phyloP scores from a whole-genome alignment of 2,888 invertebrate genomes.

The Leptopilina myrica region DNA sequence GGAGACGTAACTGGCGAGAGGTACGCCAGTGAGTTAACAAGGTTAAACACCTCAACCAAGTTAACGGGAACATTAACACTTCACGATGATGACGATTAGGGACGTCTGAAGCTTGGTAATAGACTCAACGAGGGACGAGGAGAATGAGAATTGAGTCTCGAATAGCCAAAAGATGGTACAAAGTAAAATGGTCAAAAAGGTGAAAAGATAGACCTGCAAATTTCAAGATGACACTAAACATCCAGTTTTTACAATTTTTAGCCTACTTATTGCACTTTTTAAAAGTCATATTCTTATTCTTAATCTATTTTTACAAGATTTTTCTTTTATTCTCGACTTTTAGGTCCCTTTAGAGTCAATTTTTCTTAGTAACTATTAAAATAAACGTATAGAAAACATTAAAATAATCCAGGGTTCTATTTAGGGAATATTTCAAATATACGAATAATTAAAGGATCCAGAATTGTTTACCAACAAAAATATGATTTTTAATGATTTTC shows the following conservation, averaged over 20 bases:
- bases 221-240: too few relatives aligned
- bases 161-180: slow-evolving; percentile 55
- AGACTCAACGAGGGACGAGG: slow-evolving; percentile 52
- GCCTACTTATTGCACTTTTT: not conserved
- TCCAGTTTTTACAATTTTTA: not conserved
- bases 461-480: too few relatives aligned
- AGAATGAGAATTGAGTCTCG: slow-evolving; percentile 52
- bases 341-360: too few relatives aligned
- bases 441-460: too few relatives aligned
- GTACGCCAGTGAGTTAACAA: slow-evolving; percentile 72
- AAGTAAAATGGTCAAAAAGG: slow-evolving; percentile 66
- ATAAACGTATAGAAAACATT: too few relatives aligned
- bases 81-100: slow-evolving; percentile 75
- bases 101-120: slow-evolving; percentile 69
- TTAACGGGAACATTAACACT: slow-evolving; percentile 77
- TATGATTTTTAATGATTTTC: too few relatives aligned
- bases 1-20: slow-evolving; percentile 46
- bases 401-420: too few relatives aligned
- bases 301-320: too few relatives aligned
- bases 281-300: too few relatives aligned
- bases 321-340: too few relatives aligned
- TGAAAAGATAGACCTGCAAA: slow-evolving; percentile 60
- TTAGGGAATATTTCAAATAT: too few relatives aligned
- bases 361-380: too few relatives aligned
- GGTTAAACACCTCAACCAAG: slow-evolving; percentile 76